Evolutionary conservation across 2,888 invertebrate species (phyloP).

Genomic region (Listrodromus nycthemerus): DNA sequence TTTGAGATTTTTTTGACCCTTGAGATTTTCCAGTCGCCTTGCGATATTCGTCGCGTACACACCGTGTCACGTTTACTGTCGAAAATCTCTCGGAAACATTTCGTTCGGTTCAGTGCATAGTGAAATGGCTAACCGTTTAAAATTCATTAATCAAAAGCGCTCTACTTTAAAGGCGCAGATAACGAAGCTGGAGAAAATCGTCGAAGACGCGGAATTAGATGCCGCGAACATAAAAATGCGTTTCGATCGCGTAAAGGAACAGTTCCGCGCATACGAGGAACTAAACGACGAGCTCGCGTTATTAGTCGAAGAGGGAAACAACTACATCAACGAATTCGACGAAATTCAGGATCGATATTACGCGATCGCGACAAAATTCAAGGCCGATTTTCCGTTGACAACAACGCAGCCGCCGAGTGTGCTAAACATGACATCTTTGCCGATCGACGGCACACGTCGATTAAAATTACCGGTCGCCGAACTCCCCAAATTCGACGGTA

Average conservation of each 20-base stretch:
- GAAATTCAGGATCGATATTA: constrained; percentile 44
- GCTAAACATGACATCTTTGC: constrained; percentile 20
- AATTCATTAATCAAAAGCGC: constrained; percentile 58
- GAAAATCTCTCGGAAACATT: no score
- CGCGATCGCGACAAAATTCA: constrained; percentile 43
- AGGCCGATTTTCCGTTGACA: not conserved
- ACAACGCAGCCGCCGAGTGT: constrained; percentile 5
- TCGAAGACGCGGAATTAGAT: constrained; percentile 28
- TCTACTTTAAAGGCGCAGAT: constrained; percentile 49
- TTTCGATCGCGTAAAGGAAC: constrained; percentile 23
- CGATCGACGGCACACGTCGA: constrained; percentile 40
- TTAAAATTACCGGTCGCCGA: constrained; percentile 46
- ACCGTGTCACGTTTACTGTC: no score
- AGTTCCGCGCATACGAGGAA: constrained; percentile 50
- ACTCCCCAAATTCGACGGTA: constrained; percentile 51
- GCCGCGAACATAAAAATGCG: constrained; percentile 44
- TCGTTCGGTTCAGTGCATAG: constrained; percentile 4
- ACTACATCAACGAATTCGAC: constrained; percentile 38
- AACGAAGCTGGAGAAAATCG: constrained; percentile 49
- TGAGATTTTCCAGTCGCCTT: no score
- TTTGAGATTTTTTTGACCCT: no score
- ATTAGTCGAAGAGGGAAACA: constrained; percentile 35
- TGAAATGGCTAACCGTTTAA: constrained; percentile 37
- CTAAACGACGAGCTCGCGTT: constrained; percentile 49
- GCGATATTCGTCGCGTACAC: no score